Base-by-base conservation (phyloP, 1,140 invertebrate genomes). In the Chelonus insularis region DNA sequence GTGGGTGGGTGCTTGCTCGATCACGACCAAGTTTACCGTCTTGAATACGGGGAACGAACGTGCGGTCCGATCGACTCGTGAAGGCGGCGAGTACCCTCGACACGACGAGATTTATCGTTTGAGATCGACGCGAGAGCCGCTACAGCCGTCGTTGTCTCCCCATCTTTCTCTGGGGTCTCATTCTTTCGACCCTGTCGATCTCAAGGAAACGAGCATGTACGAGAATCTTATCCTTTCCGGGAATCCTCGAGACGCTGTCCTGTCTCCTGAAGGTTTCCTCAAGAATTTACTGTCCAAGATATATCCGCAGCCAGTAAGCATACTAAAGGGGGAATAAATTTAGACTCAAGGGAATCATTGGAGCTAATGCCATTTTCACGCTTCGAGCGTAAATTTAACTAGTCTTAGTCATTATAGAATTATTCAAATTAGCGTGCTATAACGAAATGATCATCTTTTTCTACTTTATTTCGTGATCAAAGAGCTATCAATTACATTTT, bases 41-140 rank as follows among this genome's bases (percentile, higher is more conserved):
- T 34, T 59, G 45, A 59, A 50, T 59, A 59, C 57, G 57, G 14
- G 45, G 57, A 59, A 59, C 57, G 57, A 50, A 59, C 57, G 43
- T 59, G 57, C 43, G 57, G 57, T 59, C 57, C 37, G 48, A 60
- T 54, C 25, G 7, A 29, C 58, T 54, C 50, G 58, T 48, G 50
- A 39, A 60, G 58, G 58, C 50, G 57, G 57, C 32, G 57, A 59
- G 57, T 59, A 52, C 50, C 58, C 58, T 52, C 50, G 58, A 60
- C 50, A 60, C 58, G 25, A 54, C 58, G 50, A 60, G 58, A 60
- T 60, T 60, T 60, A 60, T 60, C 58, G 58, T 34, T 52, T n/a
- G 39, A 54, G 58, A 59, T 59, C 57, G 57, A 59, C 16, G 57
- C 16, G 45, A 14, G 21, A 50, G 57, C 18, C 29, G 43, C 41